Evolutionary conservation across 1,140 invertebrate genomes (phyloP).

Genomic region (Diorhabda elongata): DNA sequence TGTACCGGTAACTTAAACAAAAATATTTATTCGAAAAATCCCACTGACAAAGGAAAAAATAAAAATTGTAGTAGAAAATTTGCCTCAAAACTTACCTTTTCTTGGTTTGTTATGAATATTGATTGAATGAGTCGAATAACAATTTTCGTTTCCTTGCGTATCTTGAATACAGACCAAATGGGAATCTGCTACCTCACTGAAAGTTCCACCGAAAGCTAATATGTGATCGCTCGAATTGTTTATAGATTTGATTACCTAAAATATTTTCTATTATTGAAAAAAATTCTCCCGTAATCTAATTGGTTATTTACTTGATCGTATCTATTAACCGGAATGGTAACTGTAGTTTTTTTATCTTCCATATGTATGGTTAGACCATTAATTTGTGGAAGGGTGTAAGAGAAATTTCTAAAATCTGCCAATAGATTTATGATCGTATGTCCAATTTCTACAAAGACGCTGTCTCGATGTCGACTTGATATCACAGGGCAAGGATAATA

Average conservation of each 20-base stretch:
- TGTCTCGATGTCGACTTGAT: constrained; percentile 72
- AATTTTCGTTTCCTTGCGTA: constrained; percentile 60
- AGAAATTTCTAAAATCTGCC: constrained; percentile 83
- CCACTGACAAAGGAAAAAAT: neutral
- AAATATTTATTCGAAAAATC: neutral
- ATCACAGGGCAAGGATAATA: constrained; percentile 86
- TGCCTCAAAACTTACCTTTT: constrained; percentile 55
- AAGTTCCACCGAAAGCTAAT: constrained; percentile 77
- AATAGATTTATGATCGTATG: constrained; percentile 88
- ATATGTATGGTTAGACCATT: constrained; percentile 78
- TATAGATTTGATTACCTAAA: constrained; percentile 69
- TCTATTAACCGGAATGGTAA: constrained; percentile 75
- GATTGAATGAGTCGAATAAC: constrained; percentile 79
- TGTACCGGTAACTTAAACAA: constrained; percentile 69
- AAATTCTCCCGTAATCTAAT: neutral
- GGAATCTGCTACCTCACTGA: constrained; percentile 76
- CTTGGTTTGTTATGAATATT: constrained; percentile 80
- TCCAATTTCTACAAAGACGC: constrained; percentile 83
- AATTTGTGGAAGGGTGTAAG: constrained; percentile 77
- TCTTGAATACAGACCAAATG: constrained; percentile 85
- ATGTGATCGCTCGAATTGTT: constrained; percentile 84
- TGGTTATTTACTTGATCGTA: constrained; percentile 65
- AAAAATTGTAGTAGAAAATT: neutral
- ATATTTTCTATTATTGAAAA: neutral
- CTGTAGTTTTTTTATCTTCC: constrained; percentile 76